These are phyloP conservation scores for Chrysochloris asiatica DNA, from an alignment of 2,113 vertebrate genomes.

Conservation along the genomic window DNA sequence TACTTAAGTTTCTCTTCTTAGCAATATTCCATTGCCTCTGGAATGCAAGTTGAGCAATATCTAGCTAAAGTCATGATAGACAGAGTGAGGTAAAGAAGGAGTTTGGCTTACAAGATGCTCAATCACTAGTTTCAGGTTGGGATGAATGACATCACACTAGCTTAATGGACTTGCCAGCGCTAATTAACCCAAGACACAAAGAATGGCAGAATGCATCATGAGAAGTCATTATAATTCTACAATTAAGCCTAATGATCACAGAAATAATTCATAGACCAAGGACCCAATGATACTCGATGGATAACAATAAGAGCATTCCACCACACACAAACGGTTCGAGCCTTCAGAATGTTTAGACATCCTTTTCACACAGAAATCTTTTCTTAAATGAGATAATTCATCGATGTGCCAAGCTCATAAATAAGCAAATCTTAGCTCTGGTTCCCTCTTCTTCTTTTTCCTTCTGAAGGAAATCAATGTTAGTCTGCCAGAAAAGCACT, in stretches of 20 bases:
- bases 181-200: constrained; percentile 54
- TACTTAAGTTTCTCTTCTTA: not conserved
- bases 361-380: not conserved
- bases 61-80: constrained; percentile 60
- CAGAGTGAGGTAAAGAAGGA: constrained; percentile 8
- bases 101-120: constrained; percentile 29
- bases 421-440: not conserved
- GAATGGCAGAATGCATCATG: constrained; percentile 33
- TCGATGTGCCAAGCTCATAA: not conserved
- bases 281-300: not conserved
- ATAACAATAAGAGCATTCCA: constrained; percentile 24
- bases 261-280: constrained; percentile 61
- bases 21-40: not conserved
- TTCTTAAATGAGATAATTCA: constrained; percentile 19
- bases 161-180: constrained; percentile 61
- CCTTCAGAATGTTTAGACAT: not conserved
- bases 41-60: constrained; percentile 28
- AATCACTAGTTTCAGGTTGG: constrained; percentile 57
- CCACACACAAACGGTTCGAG: not conserved
- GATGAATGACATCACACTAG: constrained; percentile 54
- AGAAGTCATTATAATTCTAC: constrained; percentile 59
- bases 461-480: not conserved
- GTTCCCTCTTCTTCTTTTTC: not conserved
- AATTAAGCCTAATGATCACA: constrained; percentile 44
- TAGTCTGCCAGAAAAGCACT: not conserved